Percentiles rank a stretch among this genome's conserved stretches.
These are phyloP conservation scores for Scalopus aquaticus DNA, from an alignment of 2,113 vertebrate genomes.

Conservation along the genomic window DNA sequence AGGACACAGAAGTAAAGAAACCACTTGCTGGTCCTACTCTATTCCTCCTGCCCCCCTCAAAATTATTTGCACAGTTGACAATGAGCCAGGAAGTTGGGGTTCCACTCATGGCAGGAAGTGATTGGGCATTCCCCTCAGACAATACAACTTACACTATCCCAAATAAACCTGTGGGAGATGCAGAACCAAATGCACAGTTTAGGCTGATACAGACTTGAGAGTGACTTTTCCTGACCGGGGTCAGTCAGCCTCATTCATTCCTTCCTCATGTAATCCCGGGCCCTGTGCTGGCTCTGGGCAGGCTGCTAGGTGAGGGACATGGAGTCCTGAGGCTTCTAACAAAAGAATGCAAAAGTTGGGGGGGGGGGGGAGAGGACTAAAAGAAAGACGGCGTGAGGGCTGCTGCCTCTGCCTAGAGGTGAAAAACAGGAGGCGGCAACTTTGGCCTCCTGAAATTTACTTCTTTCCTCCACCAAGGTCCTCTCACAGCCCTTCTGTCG, in stretches of 20 bases:
- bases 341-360: not conserved
- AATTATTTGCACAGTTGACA: not conserved
- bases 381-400: not conserved
- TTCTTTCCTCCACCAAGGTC: not conserved
- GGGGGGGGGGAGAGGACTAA: not conserved
- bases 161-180: not conserved
- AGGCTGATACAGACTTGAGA: not conserved
- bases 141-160: not conserved
- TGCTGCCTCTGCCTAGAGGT: not conserved
- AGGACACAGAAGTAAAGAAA: not conserved
- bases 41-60: not conserved
- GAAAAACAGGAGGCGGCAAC: not conserved
- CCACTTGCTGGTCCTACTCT: not conserved
- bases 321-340: not conserved
- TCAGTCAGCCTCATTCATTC: not conserved
- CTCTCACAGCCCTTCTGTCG: not conserved
- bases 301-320: not conserved
- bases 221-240: not conserved
- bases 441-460: not conserved
- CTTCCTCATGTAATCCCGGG: accelerated
- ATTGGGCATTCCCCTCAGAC: not conserved
- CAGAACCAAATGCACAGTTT: not conserved
- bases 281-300: not conserved
- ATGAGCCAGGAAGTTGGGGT: not conserved
- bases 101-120: not conserved